Percentiles rank a stretch among this genome's conserved stretches.
Conservation (phyloP, 1,140 invertebrate species). For the Trachymyrmex septentrionalis region DNA sequence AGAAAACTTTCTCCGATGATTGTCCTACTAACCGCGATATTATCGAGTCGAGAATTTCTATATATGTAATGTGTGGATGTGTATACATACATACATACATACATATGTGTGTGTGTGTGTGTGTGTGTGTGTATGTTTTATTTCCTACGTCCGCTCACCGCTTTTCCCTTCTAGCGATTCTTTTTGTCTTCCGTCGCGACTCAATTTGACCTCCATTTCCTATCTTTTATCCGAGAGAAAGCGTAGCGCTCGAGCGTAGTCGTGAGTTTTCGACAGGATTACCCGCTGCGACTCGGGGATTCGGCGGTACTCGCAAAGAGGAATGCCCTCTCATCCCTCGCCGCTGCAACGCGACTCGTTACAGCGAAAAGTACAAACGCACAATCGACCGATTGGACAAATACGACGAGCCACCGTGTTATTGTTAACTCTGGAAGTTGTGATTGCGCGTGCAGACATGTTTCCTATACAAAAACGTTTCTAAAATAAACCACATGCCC, state of each 20-base stretch:
- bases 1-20: slow-evolving; percentile 85
- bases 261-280: slow-evolving; percentile 27
- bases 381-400: slow-evolving; percentile 25
- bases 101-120: too few species aligned
- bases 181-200: slow-evolving; percentile 53
- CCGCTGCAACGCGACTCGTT: neutral
- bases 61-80: slow-evolving; percentile 10
- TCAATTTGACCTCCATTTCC: slow-evolving; percentile 68
- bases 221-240: slow-evolving; percentile 65
- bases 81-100: too few species aligned
- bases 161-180: slow-evolving; percentile 60
- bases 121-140: neutral
- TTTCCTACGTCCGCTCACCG: slow-evolving; percentile 15
- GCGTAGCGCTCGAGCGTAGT: neutral
- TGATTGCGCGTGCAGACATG: neutral
- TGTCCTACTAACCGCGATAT: slow-evolving; percentile 85
- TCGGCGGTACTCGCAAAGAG: neutral
- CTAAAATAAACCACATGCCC: neutral
- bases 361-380: neutral
- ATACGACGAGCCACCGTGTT: neutral
- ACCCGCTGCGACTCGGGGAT: neutral
- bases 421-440: neutral
- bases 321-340: neutral
- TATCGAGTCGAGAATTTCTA: slow-evolving; percentile 81
- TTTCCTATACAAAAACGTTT: neutral